Percentiles rank a stretch among this genome's conserved stretches.
Conservation (phyloP, 2,888 invertebrate species). For the Hypomecis punctinalis region DNA sequence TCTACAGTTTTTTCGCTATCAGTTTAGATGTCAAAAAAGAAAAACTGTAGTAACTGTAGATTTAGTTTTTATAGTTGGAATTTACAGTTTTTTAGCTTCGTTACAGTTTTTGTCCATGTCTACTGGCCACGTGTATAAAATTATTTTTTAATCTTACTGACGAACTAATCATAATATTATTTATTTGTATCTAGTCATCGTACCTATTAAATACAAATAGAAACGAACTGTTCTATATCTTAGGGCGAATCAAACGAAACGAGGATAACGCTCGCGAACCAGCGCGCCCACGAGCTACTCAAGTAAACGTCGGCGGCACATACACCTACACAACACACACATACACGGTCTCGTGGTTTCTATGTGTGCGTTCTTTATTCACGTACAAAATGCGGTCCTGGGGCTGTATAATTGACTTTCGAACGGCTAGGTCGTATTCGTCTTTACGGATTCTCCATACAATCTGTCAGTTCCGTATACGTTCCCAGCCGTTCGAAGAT, state of each 20-base stretch:
- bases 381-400: slow-evolving; percentile 33
- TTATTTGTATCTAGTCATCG: slow-evolving; percentile 56
- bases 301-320: slow-evolving; percentile 87
- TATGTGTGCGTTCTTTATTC: slow-evolving; percentile 29
- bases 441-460: too few relatives aligned
- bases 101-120: too few relatives aligned
- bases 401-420: slow-evolving; percentile 7
- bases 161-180: too few relatives aligned
- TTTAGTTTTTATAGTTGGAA: too few relatives aligned
- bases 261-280: slow-evolving; percentile 98
- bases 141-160: too few relatives aligned
- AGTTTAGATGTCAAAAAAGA: too few relatives aligned
- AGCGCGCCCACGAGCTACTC: slow-evolving; percentile 97
- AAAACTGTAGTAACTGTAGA: too few relatives aligned
- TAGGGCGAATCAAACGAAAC: slow-evolving; percentile 96
- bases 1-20: too few relatives aligned
- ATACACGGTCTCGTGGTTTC: slow-evolving; percentile 75
- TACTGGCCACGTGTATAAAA: too few relatives aligned
- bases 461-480: too few relatives aligned
- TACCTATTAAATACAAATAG: slow-evolving; percentile 54
- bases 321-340: slow-evolving; percentile 58
- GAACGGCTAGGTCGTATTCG: too few relatives aligned
- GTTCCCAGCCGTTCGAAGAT: slow-evolving; percentile 32
- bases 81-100: too few relatives aligned
- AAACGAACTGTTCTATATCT: slow-evolving; percentile 74